Evolutionary conservation across 2,113 vertebrate genomes (phyloP), one percentile per base, ranked within the genome.

Genomic region (Ancistrus triradiatus): DNA sequence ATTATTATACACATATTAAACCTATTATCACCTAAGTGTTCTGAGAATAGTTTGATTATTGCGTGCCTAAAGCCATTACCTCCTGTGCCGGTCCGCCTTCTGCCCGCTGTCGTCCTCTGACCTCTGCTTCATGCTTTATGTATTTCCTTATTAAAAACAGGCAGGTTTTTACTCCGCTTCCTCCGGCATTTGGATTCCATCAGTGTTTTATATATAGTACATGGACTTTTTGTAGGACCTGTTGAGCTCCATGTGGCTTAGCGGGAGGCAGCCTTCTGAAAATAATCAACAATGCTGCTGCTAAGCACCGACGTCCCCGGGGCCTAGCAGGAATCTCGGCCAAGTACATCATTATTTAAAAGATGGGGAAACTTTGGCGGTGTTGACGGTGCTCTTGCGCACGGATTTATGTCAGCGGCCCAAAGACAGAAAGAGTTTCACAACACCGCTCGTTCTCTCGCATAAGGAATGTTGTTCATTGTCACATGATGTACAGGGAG

Each of bases 401-500:
- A 11, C 58, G 46, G 56, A 68, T 75, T 75, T 66, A 65, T 70
- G 68, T 21, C 17, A 1, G 15, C 4, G 18, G 37, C 50, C 57
- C 35, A 24, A 48, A 63, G 37, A 52, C 21, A 43, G 55, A 42
- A 68, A 60, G 37, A 48, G 53, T 70, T 60, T 68, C 37, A 46
- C 65, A 58, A 59, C 15, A 22, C 22, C 3, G 13, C 37, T 58
- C 35, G 25, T 56, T 57, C 25, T 7, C 15, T 60, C 7, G 81
- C 89, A 90, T 89, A 91, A 92, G 74, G 59, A 0, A 21, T 83
- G 84, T 86, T 91, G 89, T 84, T 83, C 84, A 78, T 81, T 89
- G 90, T 92, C 91, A 91, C 90, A 83, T 92, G 90, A 86, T 44
- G 77, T 84, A 88, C 38, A 86, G 42, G 88, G 87, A 86, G 80